Base-by-base conservation (phyloP, 2,113 vertebrate species). In the Bujurquina vittata region DNA sequence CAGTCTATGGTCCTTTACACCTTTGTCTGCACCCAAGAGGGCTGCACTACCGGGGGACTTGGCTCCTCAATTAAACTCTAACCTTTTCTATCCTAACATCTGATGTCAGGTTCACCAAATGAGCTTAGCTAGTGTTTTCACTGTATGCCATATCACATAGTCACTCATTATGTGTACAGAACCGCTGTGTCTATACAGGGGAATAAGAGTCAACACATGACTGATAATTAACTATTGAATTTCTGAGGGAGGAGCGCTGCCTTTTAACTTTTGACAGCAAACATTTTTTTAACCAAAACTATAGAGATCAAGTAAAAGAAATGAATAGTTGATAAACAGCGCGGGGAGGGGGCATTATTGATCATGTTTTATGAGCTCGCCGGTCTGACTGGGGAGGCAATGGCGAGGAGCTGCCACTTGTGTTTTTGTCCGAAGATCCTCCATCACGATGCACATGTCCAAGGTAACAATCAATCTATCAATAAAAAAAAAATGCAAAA, bases 401-500 rank as follows among this genome's bases (percentile, higher is more conserved):
- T 35, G 75, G 83, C 78, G 57, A 88, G 76, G 80, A 91, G 77
- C 84, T 90, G 88, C 90, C 81, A 89, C 81, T 86, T 87, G 83
- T 90, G 85, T 91, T 91, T 85, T 79, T 84, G 84, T 90, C 67
- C 37, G 46, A 3, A 85, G 87, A 92, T 91, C 87, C 84, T 94
- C 87, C 91, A 94, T 94, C 91, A 93, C 77, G 10, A 76, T 75
- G 61, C 77, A 87, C 79, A 90, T 89, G 85, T 92, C 87, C 90
- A 91, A 93, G 91, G 87, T 84, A 93, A 89, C 92, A 89, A 94
- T 94, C 94, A 94, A 93, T 95, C 90, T 90, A 87, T 95, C 89
- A 94, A 93, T 92, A 69, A 49, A 20, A 14, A 37, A 6, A 33
- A 91, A 85, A 88, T 91, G 83, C 84, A 69, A 95, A 90, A 90